Conservation (phyloP, 2,797 vertebrate genomes). For the Neomorphus geoffroyi region DNA sequence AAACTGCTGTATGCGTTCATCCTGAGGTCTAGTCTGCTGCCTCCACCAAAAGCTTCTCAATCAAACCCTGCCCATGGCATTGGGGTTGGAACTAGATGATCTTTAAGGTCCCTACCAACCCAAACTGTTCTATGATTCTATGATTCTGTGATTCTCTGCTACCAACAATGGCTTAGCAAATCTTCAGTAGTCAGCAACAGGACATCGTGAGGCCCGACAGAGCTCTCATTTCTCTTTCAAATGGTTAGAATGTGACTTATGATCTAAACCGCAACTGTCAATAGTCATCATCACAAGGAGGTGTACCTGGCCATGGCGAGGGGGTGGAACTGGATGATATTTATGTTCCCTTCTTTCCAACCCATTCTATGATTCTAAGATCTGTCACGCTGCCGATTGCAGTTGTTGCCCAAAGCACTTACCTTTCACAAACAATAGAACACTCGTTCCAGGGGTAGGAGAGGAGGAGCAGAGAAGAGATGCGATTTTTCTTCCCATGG, state of each 20-base stretch:
- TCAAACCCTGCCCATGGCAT: not conserved
- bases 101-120: too few relatives aligned
- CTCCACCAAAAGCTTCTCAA: not conserved
- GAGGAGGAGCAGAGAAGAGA: not conserved
- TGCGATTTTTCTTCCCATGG: not conserved
- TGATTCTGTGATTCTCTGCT: too few relatives aligned
- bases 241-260: not conserved
- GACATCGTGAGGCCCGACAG: not conserved
- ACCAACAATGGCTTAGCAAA: not conserved
- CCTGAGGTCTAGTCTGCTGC: not conserved
- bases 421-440: not conserved
- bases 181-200: not conserved
- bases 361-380: not conserved
- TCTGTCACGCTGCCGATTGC: not conserved
- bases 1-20: not conserved
- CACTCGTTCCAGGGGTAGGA: not conserved
- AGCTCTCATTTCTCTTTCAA: not conserved
- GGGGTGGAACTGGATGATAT: too few relatives aligned
- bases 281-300: not conserved
- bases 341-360: too few relatives aligned
- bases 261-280: not conserved
- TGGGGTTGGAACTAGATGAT: too few relatives aligned
- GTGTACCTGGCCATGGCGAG: too few relatives aligned
- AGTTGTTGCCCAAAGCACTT: not conserved
- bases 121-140: too few relatives aligned